Conservation (phyloP, 2,113 vertebrate species). For the Etheostoma cragini region DNA sequence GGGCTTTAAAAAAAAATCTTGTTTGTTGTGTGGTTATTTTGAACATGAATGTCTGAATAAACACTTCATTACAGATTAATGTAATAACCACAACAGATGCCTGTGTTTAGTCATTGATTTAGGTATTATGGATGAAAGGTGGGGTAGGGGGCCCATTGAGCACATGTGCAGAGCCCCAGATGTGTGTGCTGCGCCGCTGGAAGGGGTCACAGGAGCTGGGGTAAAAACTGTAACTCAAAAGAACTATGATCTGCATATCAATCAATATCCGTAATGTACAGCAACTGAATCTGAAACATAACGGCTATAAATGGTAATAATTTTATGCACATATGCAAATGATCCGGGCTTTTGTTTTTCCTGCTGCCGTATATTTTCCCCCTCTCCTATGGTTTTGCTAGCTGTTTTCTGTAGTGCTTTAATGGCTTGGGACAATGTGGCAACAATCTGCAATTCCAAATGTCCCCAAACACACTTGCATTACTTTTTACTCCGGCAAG, state of each 20-base stretch:
- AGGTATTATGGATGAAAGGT: neutral
- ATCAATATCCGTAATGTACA: constrained; percentile 20
- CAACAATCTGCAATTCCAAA: neutral
- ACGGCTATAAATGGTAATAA: neutral
- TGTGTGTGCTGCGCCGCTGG: neutral
- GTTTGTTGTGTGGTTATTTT: neutral
- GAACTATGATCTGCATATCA: neutral
- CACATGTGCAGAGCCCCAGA: neutral
- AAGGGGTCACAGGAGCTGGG: neutral
- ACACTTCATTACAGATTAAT: neutral
- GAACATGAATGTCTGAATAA: neutral
- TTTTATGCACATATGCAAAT: constrained; percentile 40
- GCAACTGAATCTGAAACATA: neutral
- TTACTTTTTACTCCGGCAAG: neutral
- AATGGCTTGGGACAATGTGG: neutral
- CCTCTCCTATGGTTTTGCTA: neutral
- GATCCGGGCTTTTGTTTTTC: constrained; percentile 9
- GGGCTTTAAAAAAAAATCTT: neutral
- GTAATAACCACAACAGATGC: neutral
- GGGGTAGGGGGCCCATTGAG: neutral
- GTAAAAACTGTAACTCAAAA: neutral
- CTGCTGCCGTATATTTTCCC: neutral
- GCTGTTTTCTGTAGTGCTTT: neutral
- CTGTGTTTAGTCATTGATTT: neutral
- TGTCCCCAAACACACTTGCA: neutral